A percentile compares a stretch with the other conserved stretches of the same genome.
Evolutionary conservation across 2,797 vertebrate species (phyloP).

Genomic region (Pteronotus mesoamericanus): DNA sequence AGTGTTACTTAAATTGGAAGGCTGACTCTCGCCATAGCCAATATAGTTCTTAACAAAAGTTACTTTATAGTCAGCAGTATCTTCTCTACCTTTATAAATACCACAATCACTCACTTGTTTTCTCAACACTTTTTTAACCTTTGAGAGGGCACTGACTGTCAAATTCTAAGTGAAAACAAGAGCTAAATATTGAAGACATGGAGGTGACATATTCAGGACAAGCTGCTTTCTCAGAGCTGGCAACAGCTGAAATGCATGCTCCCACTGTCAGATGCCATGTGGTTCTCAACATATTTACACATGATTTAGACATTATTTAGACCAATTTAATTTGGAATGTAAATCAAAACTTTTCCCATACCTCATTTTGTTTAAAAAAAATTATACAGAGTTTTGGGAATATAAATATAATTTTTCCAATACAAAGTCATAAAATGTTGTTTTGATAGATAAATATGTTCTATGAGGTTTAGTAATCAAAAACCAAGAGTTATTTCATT

Average conservation of each 20-base stretch:
- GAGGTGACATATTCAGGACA: not conserved
- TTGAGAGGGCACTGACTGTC: not conserved
- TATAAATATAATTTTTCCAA: not conserved
- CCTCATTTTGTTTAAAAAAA: not conserved
- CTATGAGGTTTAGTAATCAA: not conserved
- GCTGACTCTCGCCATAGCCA: not conserved
- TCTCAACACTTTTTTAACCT: not conserved
- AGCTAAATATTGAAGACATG: not conserved
- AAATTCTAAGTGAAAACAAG: not conserved
- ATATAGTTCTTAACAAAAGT: not conserved
- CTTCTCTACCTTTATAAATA: not conserved
- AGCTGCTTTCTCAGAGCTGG: not conserved
- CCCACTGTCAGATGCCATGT: not conserved
- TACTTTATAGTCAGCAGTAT: not conserved
- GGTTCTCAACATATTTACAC: not conserved
- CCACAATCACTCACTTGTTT: not conserved
- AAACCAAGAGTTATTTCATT: not conserved
- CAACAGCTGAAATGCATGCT: not conserved
- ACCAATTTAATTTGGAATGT: not conserved
- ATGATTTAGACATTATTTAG: not conserved
- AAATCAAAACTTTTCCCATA: not conserved
- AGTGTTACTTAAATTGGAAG: not conserved
- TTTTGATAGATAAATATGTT: not conserved
- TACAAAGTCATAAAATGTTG: not conserved
- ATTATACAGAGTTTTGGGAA: not conserved